Percentiles rank a stretch among this genome's conserved stretches.
phyloP scores from a whole-genome alignment of 2,797 vertebrate species.

The Dromococcyx pavoninus region DNA sequence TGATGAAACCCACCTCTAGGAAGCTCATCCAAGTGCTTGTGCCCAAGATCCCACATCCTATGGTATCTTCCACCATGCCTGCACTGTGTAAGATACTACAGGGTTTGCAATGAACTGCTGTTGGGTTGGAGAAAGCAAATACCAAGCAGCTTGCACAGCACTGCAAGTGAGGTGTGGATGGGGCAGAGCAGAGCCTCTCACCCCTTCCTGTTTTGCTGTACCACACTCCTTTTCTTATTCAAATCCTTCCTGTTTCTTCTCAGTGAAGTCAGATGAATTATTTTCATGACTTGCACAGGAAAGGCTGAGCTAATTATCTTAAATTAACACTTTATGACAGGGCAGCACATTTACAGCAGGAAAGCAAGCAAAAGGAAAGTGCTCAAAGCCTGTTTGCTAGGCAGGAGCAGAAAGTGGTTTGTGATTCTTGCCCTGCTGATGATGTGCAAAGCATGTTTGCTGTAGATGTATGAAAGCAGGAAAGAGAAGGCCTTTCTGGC shows the following conservation, averaged over 20 bases:
- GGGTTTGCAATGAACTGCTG: background rate
- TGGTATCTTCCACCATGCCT: background rate
- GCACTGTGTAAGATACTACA: background rate
- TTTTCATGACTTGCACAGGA: background rate
- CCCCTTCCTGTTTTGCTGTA: constrained; percentile 63
- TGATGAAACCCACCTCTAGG: background rate
- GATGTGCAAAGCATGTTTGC: background rate
- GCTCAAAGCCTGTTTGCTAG: background rate
- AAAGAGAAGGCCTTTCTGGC: background rate
- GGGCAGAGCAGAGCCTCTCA: background rate
- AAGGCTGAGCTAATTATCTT: constrained; percentile 6
- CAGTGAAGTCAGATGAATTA: constrained; percentile 1
- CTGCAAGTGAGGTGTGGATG: background rate
- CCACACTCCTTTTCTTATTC: background rate
- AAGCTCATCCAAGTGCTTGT: background rate
- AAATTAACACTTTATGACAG: background rate
- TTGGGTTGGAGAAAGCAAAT: background rate
- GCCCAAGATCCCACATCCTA: background rate
- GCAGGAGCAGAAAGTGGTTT: background rate
- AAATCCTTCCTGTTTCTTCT: constrained; percentile 48
- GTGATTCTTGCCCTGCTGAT: background rate
- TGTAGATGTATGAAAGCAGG: background rate
- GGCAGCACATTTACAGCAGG: background rate
- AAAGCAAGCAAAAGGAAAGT: background rate
- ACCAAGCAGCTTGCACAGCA: background rate